phyloP scores from a whole-genome alignment of 1,140 invertebrate genomes.

The Calliphora vicina region DNA sequence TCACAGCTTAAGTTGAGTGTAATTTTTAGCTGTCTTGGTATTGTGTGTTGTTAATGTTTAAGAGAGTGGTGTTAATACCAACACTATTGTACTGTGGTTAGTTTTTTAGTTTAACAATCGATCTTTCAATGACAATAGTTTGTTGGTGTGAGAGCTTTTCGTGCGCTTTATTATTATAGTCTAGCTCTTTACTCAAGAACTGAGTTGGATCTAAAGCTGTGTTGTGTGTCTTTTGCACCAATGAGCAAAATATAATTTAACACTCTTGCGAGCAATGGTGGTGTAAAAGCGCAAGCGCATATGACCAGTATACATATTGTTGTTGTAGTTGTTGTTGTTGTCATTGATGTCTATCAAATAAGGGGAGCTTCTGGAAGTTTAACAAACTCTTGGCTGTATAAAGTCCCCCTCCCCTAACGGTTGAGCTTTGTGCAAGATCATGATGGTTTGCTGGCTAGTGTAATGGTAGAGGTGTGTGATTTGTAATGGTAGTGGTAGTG shows the following conservation, averaged over 20 bases:
- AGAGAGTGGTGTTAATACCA: constrained; percentile 18
- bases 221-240: background rate
- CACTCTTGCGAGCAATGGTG: background rate
- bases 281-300: constrained; percentile 15
- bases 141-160: background rate
- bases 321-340: constrained; percentile 10
- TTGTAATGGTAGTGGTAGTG: constrained; percentile 15
- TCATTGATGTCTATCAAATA: background rate
- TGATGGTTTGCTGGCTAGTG: background rate
- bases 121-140: background rate
- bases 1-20: background rate
- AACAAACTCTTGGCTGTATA: constrained; percentile 2
- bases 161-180: background rate
- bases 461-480: background rate
- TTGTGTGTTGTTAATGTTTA: background rate
- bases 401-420: background rate
- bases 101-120: background rate
- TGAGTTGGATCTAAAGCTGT: background rate
- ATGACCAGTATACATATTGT: background rate
- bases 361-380: constrained; percentile 29
- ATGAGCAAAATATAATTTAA: background rate
- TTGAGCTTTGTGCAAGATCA: background rate
- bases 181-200: background rate
- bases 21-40: background rate
- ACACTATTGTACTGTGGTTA: background rate